phyloP scores from a whole-genome alignment of 2,888 invertebrate species.

The Andrena bucephala region DNA sequence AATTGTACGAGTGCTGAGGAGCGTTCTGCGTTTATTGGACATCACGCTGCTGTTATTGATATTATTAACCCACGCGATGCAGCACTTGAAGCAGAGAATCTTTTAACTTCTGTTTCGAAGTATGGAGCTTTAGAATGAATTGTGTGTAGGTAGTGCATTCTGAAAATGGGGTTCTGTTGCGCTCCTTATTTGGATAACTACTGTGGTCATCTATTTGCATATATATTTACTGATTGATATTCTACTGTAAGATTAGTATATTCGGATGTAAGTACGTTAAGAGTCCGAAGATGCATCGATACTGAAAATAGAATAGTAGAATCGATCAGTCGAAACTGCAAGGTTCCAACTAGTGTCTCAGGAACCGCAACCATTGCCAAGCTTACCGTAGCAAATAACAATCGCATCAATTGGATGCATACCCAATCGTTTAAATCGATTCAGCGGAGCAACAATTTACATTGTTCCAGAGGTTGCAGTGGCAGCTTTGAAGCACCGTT shows the following conservation, averaged over 20 bases:
- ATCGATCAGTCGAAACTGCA: background rate
- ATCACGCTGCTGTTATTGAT: constrained; percentile 36
- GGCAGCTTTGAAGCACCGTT: background rate
- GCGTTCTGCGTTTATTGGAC: constrained; percentile 33
- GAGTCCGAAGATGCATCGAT: too few species aligned
- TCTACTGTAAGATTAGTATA: too few species aligned
- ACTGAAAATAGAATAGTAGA: too few species aligned
- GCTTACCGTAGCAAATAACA: constrained; percentile 1
- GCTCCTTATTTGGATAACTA: too few species aligned
- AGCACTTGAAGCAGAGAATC: too few species aligned
- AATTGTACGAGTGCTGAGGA: background rate
- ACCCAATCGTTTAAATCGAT: constrained; percentile 2
- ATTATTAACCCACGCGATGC: constrained; percentile 33
- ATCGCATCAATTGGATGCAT: constrained; percentile 6
- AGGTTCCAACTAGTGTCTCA: background rate
- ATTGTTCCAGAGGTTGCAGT: background rate
- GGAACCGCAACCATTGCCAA: background rate
- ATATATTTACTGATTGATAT: too few species aligned
- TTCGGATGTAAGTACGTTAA: too few species aligned
- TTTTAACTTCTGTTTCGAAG: too few species aligned
- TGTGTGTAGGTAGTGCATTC: too few species aligned
- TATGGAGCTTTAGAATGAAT: too few species aligned
- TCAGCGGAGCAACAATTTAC: background rate
- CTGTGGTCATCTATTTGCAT: too few species aligned
- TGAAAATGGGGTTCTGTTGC: too few species aligned